Conservation (phyloP, 2,113 vertebrate species). For the Cryptomyrus ogoouensis region DNA sequence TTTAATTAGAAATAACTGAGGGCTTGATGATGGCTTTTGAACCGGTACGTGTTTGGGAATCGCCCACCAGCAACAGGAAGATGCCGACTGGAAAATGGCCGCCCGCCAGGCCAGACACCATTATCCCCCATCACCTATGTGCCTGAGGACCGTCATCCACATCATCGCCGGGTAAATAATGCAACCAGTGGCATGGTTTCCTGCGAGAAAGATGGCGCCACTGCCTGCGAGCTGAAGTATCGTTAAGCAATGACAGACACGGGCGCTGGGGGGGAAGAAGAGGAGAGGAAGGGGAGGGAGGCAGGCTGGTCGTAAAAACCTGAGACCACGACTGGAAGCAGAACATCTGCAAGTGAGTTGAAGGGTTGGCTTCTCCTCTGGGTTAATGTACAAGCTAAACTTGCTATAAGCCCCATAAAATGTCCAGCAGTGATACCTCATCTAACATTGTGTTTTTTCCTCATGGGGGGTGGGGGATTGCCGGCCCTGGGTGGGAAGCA, state of each 20-base stretch:
- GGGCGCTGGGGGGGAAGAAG: not conserved
- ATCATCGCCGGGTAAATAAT: slow-evolving; percentile 37
- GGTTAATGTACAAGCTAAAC: slow-evolving; percentile 11
- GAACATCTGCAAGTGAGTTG: not conserved
- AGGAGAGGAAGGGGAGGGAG: not conserved
- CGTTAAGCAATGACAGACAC: slow-evolving; percentile 3
- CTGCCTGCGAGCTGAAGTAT: not conserved
- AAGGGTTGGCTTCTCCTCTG: not conserved
- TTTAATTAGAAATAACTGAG: slow-evolving; percentile 60
- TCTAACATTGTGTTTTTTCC: not conserved
- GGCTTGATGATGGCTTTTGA: slow-evolving; percentile 22
- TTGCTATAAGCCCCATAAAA: not conserved
- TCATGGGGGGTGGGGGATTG: not conserved
- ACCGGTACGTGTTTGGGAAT: not conserved
- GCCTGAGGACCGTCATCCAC: slow-evolving; percentile 30
- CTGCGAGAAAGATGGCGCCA: slow-evolving; percentile 6
- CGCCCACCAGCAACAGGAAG: not conserved
- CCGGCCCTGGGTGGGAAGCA: not conserved
- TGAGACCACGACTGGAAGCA: not conserved
- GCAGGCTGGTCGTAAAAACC: not conserved
- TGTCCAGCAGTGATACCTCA: not conserved
- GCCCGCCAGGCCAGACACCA: slow-evolving; percentile 44
- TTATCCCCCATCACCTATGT: slow-evolving; percentile 50
- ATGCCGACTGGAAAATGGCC: not conserved
- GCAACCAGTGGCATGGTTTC: slow-evolving; percentile 24